These are phyloP conservation scores for Drosophila paranaensis DNA, from an alignment of 2,888 invertebrate genomes.

Conservation along the genomic window DNA sequence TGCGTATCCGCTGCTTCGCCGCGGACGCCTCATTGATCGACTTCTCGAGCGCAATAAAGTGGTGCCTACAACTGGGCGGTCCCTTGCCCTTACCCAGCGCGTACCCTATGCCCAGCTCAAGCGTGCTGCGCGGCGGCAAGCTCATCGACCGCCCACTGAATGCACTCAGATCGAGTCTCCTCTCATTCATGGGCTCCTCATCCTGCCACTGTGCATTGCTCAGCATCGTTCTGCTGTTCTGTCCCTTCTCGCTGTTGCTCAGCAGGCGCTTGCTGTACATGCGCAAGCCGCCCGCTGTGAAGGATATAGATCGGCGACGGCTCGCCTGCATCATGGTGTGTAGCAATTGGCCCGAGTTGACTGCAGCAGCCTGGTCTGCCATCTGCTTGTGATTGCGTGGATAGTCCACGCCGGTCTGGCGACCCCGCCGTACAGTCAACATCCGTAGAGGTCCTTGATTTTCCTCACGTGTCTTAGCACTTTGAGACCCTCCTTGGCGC, in stretches of 20 bases:
- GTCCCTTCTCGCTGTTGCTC: conserved; percentile 5
- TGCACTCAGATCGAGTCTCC: neutral
- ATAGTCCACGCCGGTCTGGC: conserved; percentile 5
- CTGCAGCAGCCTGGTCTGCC: conserved; percentile 30
- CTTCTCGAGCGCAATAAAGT: conserved; percentile 41
- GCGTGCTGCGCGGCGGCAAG: conserved; percentile 35
- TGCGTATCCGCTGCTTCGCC: neutral
- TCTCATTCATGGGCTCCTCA: neutral
- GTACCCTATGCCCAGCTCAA: conserved; percentile 15
- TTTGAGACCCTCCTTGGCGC: neutral
- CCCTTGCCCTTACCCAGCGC: conserved; percentile 7
- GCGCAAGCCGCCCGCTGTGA: conserved; percentile 19
- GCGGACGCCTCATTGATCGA: conserved; percentile 10
- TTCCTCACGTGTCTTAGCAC: conserved; percentile 24
- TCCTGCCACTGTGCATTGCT: neutral
- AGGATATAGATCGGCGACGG: conserved; percentile 57
- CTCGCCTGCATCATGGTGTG: conserved; percentile 53
- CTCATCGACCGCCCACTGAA: conserved; percentile 55
- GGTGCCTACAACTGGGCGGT: conserved; percentile 40
- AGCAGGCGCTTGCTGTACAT: conserved; percentile 14
- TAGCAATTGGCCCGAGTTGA: conserved; percentile 39
- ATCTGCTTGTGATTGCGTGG: conserved; percentile 56
- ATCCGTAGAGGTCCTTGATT: conserved; percentile 48
- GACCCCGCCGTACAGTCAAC: conserved; percentile 21
- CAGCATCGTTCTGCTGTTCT: neutral